Base-by-base conservation (phyloP, 2,797 vertebrate species). In the Catostomus latipinnis region DNA sequence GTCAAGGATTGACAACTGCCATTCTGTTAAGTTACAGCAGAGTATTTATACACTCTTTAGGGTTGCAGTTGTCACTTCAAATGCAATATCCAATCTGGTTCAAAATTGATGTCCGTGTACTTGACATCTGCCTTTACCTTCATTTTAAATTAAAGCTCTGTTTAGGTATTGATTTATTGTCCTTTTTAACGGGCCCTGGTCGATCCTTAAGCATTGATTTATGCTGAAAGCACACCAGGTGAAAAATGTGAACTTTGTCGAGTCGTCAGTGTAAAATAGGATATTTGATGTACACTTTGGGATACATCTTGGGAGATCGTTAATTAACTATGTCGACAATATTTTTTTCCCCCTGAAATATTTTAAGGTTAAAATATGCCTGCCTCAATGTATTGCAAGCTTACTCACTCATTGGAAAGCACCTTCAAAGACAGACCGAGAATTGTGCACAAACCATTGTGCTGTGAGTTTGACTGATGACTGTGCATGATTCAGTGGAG, bases 311-410 rank as follows among this genome's bases (percentile, higher is more conserved):
- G 7, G 13, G 13, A 73, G 75, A 82, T 54, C 49, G 43, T 78
- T 80, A 83, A 86, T 85, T 65, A 12, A 66, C 53, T 34, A 2
- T 73, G 56, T 79, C 72, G 34, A 84, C 86, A 8, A 49, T 60
- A 22, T 45, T 56, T 66, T 66, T 34, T 34, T 34, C 22, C 62
- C 43, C 9, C 22, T 50, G 54, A 69, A 68, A 45, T 69, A 52
- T 63, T 71, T 78, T 71, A 46, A 63, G 34, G 76, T 63, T 71
- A 62, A 46, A 48, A 71, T 78, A 84, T 69, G 34, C 60, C 18
- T 4, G 0, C 11, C n/a, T 49, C 63, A 0, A 81, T 83, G 82
- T 83, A 65, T 65, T 63, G 8, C 34, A 63, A 63, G 62, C 62
- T 65, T 65, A 48, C 43, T 14, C 43, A 6, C 12, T 45, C 34